phyloP scores from a whole-genome alignment of 2,113 vertebrate genomes.

The Ameiurus melas region DNA sequence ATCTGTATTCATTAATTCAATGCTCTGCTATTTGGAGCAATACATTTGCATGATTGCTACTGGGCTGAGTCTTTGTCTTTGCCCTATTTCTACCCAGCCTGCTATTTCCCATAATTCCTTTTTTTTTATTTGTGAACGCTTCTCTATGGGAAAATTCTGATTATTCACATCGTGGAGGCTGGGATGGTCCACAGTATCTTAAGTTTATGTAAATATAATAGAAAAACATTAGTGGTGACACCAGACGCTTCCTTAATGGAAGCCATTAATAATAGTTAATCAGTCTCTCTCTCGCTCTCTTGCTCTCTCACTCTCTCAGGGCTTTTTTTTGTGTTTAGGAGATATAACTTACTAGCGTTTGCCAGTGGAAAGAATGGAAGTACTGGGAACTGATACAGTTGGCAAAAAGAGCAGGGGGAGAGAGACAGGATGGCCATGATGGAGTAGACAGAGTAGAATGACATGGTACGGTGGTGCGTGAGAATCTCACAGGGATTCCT shows the following conservation, averaged over 20 bases:
- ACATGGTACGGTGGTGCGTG: conserved; percentile 57
- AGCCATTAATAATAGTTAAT: conserved; percentile 46
- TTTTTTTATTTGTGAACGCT: conserved; percentile 57
- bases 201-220: conserved; percentile 15
- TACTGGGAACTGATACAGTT: conserved; percentile 63
- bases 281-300: neutral
- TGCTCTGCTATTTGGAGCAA: conserved; percentile 28
- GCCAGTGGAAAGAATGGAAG: conserved; percentile 55
- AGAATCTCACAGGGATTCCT: conserved; percentile 62
- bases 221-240: conserved; percentile 34
- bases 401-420: conserved; percentile 21
- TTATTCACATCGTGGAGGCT: neutral
- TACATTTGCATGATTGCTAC: conserved; percentile 67
- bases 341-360: conserved; percentile 58
- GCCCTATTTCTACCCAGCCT: conserved; percentile 68
- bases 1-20: conserved; percentile 34
- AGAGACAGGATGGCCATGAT: conserved; percentile 12
- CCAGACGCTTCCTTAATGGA: conserved; percentile 20
- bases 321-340: conserved; percentile 51
- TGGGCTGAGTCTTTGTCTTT: conserved; percentile 56
- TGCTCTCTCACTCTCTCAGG: neutral
- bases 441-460: conserved; percentile 57
- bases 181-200: conserved; percentile 49
- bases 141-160: conserved; percentile 60
- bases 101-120: conserved; percentile 66